A percentile compares a stretch with the other conserved stretches of the same genome.
These are phyloP conservation scores for Porites australiensis DNA, from an alignment of 64 coral and sea anemone genomes.

Conservation along the genomic window DNA sequence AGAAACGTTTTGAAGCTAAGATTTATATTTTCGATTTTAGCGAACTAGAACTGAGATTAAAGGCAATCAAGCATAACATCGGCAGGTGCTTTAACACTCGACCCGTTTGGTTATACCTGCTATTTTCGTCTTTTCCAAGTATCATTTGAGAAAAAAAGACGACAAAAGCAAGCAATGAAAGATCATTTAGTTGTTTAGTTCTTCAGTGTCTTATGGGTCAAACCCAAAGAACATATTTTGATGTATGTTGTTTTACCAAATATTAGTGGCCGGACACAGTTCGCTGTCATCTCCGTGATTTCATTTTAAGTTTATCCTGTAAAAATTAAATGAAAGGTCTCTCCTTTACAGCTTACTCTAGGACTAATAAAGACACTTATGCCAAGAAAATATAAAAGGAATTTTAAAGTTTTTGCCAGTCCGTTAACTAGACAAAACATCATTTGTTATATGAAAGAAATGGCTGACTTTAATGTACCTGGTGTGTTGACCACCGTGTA, in stretches of 20 bases:
- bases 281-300: too few relatives aligned
- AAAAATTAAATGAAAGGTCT: too few relatives aligned
- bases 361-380: background rate
- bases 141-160: background rate
- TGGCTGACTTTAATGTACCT: background rate
- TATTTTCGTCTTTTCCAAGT: background rate
- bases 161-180: background rate
- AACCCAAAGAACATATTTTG: too few relatives aligned
- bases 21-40: background rate
- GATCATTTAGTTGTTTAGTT: background rate
- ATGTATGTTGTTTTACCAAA: too few relatives aligned
- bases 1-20: background rate
- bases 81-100: conserved; percentile 11
- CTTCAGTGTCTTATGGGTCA: background rate
- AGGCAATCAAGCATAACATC: conserved; percentile 6
- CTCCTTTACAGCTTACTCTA: too few relatives aligned
- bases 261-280: too few relatives aligned
- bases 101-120: background rate
- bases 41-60: background rate
- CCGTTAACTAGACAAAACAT: background rate
- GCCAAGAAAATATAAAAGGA: background rate
- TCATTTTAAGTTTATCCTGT: too few relatives aligned
- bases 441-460: background rate
- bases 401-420: too few relatives aligned
- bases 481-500: background rate